Evolutionary conservation across 2,888 invertebrate species (phyloP), one percentile per base, ranked within the genome.

Genomic region (Luffia ferchaultella): DNA sequence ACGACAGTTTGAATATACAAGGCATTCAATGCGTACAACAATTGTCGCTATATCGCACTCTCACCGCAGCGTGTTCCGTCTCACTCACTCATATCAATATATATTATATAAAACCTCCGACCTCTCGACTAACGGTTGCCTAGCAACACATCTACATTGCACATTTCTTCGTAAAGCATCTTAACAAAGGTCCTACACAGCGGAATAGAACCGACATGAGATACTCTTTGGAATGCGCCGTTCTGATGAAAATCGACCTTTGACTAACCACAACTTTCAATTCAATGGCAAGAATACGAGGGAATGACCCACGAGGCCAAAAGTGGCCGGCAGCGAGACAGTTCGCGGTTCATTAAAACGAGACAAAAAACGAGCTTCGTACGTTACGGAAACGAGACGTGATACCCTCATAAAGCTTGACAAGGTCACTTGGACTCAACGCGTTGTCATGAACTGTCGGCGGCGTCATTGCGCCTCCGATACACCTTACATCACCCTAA

Each of bases 391-490:
- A 46, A 19, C n/a, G 1, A 46, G 30, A 30, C 17, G 30, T 16
- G 20, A 20, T 43, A 19, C 48, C 42, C 19, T 20, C 46, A 16
- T 48, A 48, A 48, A 48, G 48, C 48, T 48, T 18, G 42, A 15
- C 48, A 48, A 48, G 48, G 48, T 42, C 48, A 48, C 48, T 48
- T 30, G 30, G 30, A 30, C 30, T 48, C 48, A 46, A 18, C 43
- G 48, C 48, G 48, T 48, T 20, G 48, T 42, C 48, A 18, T 19
- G 43, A 42, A 30, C 30, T 30, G 30, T 12, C 30, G 30, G 30
- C n/a, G 2, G 42, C 48, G 41, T 20, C 16, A n/a, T 15, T 41
- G 18, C 18, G 12, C 41, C 47, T 2, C n/a, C 47, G 47, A 16
- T 17, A 41, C 16, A 20, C 42, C 2, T 12, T 30, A 30, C 12